A percentile compares a stretch with the other conserved stretches of the same genome.
Conservation (phyloP, 2,888 invertebrate genomes). For the Ochropacha duplaris region DNA sequence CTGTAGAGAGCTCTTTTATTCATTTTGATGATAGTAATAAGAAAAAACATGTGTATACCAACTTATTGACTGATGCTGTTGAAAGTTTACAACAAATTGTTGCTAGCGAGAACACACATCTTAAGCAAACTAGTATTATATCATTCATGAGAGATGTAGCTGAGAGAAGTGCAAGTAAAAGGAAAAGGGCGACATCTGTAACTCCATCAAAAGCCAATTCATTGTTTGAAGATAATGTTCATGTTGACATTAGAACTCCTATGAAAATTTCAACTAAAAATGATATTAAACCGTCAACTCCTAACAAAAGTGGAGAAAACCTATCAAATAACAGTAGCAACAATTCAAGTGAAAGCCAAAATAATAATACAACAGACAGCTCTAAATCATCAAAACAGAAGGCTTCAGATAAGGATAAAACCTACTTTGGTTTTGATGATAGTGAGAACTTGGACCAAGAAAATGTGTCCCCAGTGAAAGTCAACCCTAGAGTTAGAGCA, state of each 20-base stretch:
- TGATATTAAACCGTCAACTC: constrained; percentile 21
- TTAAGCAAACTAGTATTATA: constrained; percentile 75
- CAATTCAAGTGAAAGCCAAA: constrained; percentile 36
- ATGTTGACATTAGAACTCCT: constrained; percentile 15
- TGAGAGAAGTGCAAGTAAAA: constrained; percentile 59
- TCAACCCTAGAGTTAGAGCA: constrained; percentile 36
- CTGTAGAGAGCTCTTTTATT: constrained; percentile 72
- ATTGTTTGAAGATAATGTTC: constrained; percentile 43
- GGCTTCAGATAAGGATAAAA: constrained; percentile 44
- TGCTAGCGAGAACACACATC: constrained; percentile 41
- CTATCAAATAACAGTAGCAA: constrained; percentile 23
- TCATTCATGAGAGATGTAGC: constrained; percentile 71
- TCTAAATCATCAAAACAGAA: constrained; percentile 30
- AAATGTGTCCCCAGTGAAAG: constrained; percentile 66
- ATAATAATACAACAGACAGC: constrained; percentile 16
- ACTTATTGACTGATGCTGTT: constrained; percentile 49
- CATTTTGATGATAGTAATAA: constrained; percentile 53
- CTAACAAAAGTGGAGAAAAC: constrained; percentile 9
- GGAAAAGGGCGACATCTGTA: constrained; percentile 46
- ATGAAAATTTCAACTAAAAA: constrained; percentile 20
- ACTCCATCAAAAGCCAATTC: constrained; percentile 55
- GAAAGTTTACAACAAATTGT: constrained; percentile 46
- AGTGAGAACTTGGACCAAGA: constrained; percentile 61
- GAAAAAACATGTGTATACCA: constrained; percentile 75
- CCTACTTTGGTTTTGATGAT: constrained; percentile 78